Conservation (phyloP, 2,888 invertebrate genomes). For the Phrixothrix hirtus region DNA sequence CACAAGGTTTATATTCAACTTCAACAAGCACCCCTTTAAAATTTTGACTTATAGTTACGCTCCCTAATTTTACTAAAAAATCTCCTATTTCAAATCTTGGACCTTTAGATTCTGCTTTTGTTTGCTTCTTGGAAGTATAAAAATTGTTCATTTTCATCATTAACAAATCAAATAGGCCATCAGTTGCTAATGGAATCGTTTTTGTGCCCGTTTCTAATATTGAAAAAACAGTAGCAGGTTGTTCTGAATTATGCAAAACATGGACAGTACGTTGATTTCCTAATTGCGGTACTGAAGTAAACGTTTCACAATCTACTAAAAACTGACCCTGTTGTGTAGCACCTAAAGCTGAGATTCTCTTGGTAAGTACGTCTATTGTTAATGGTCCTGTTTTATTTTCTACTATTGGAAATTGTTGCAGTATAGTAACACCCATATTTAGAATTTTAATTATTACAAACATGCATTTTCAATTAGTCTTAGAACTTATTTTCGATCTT, state of each 20-base stretch:
- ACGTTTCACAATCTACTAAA: slow-evolving; percentile 93
- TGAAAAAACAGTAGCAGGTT: slow-evolving; percentile 92
- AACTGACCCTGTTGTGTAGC: slow-evolving; percentile 89
- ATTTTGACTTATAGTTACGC: slow-evolving; percentile 88
- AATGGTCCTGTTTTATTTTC: slow-evolving; percentile 91
- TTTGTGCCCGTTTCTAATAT: slow-evolving; percentile 86
- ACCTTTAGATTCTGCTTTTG: slow-evolving; percentile 84
- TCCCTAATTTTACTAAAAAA: slow-evolving; percentile 91
- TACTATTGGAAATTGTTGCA: slow-evolving; percentile 85
- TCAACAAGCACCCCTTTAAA: slow-evolving; percentile 94
- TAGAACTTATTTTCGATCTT: too few species aligned
- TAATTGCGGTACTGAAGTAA: slow-evolving; percentile 75
- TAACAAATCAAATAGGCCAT: slow-evolving; percentile 86
- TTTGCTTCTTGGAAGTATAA: slow-evolving; percentile 87
- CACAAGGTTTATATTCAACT: slow-evolving; percentile 91
- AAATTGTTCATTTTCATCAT: slow-evolving; percentile 88
- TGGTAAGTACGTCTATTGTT: slow-evolving; percentile 83
- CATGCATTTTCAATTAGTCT: slow-evolving; percentile 32
- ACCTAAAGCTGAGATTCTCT: slow-evolving; percentile 82
- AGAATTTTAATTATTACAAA: too few species aligned
- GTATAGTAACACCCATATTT: slow-evolving; percentile 68
- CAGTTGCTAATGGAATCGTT: slow-evolving; percentile 85
- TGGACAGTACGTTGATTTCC: slow-evolving; percentile 83
- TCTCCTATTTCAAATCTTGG: slow-evolving; percentile 86
- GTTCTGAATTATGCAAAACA: slow-evolving; percentile 94